Percentiles rank a stretch among this genome's conserved stretches.
Conservation (phyloP, 2,113 vertebrate genomes). For the Pseudolaguvia tuberculata region DNA sequence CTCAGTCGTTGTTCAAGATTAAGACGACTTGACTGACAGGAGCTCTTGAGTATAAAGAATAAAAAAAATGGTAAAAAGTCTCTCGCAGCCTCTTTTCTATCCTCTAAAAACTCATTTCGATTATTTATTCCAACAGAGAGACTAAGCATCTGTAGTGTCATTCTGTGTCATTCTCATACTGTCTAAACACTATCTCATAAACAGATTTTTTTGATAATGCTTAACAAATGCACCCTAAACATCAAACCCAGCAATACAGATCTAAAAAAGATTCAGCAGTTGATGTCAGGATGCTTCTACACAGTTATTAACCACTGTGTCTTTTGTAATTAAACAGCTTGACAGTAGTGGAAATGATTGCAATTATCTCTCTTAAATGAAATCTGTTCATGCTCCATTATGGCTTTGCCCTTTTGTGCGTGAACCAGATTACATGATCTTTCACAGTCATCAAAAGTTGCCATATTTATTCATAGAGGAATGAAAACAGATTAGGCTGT, state of each 20-base stretch:
- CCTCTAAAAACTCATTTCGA: background rate
- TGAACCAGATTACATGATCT: conserved; percentile 6
- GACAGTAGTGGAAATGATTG: conserved; percentile 5
- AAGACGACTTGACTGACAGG: conserved; percentile 44
- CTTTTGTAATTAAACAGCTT: conserved; percentile 5
- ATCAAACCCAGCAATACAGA: background rate
- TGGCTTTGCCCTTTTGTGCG: conserved; percentile 11
- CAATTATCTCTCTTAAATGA: conserved; percentile 16
- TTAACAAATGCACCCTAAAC: background rate
- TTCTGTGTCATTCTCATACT: conserved; percentile 1
- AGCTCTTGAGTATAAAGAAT: conserved; percentile 30
- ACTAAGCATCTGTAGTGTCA: conserved; percentile 7
- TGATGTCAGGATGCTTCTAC: background rate
- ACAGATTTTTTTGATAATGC: background rate
- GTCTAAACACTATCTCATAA: conserved; percentile 1
- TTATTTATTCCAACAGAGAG: conserved; percentile 1
- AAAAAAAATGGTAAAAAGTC: conserved; percentile 6
- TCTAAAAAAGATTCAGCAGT: background rate
- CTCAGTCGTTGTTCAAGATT: conserved; percentile 41
- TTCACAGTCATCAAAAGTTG: background rate
- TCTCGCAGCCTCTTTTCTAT: background rate
- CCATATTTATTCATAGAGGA: background rate
- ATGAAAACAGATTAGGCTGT: background rate
- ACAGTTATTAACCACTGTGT: background rate
- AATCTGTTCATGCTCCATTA: conserved; percentile 9